phyloP scores from a whole-genome alignment of 1,140 invertebrate species.

The Drosophila kurseongensis region DNA sequence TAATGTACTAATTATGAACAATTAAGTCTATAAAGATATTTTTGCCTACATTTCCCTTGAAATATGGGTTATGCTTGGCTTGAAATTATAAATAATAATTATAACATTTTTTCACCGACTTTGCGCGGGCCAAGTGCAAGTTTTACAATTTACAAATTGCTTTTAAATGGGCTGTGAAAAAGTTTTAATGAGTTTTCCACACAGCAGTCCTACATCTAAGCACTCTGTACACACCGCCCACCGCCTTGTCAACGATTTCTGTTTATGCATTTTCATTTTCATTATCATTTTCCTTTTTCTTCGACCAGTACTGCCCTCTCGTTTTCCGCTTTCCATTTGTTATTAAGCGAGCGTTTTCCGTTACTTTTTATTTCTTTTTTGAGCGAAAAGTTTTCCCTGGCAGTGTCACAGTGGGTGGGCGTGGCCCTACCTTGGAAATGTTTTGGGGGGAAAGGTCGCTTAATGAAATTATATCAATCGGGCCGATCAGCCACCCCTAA shows the following conservation, averaged over 20 bases:
- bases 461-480: slow-evolving; percentile 83
- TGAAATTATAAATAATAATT: slow-evolving; percentile 67
- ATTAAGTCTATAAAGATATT: slow-evolving; percentile 3
- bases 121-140: slow-evolving; percentile 41
- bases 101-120: slow-evolving; percentile 49
- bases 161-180: slow-evolving; percentile 83
- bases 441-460: slow-evolving; percentile 24
- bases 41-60: neutral
- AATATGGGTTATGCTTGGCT: slow-evolving; percentile 22
- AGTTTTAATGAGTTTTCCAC: slow-evolving; percentile 83
- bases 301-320: slow-evolving; percentile 19
- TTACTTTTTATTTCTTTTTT: slow-evolving; percentile 40
- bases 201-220: slow-evolving; percentile 40
- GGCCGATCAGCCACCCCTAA: slow-evolving; percentile 48
- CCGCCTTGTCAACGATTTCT: slow-evolving; percentile 25
- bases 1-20: neutral
- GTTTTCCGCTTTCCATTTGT: slow-evolving; percentile 64
- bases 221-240: slow-evolving; percentile 16
- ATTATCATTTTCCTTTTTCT: slow-evolving; percentile 65
- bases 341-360: slow-evolving; percentile 60
- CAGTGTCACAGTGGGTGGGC: slow-evolving; percentile 44
- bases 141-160: slow-evolving; percentile 81
- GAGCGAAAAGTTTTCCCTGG: slow-evolving; percentile 16
- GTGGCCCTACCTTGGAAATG: slow-evolving; percentile 45
- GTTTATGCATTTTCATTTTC: slow-evolving; percentile 80